Base-by-base conservation (phyloP, 2,797 vertebrate genomes). In the Aeoliscus strigatus region DNA sequence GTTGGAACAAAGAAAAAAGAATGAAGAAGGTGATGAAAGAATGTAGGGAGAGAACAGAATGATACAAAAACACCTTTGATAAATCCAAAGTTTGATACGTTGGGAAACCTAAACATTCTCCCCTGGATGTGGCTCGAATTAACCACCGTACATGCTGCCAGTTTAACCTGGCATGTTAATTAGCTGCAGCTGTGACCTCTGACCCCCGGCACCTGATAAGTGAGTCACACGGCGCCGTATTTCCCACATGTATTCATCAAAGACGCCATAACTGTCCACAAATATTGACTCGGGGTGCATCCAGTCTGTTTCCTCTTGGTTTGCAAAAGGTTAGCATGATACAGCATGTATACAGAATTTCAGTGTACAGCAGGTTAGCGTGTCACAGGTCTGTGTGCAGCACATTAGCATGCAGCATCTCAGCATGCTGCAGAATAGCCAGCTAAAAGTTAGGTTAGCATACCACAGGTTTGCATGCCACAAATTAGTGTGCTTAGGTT, bases 181-280 rank as follows among this genome's bases (percentile, higher is more conserved):
- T 55, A 80, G 67, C 53, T 66, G 66, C 85, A 88, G 83, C 75
- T 86, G 82, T 58, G 67, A 85, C 79, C 83, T 51, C 44, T 78
- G 77, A 84, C 77, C 77, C 49, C 11, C 55, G 11, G 74, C 82
- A 87, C 84, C 86, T 87, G 84, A 86, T 85, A 84, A 84, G 83
- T 82, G 81, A 86, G 74, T 74, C 79, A 72, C 52, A 53, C 15
- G 57, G 78, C 60, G 33, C 80, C 70, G 32, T 59, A 64, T 75
- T 75, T 36, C 41, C 59, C 58, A 70, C 65, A 68, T 63, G 77
- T 70, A 70, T 68, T 70, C 69, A 62, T 73, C 63, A 71, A 58
- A 72, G 44, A 28, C 31, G 46, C 48, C 29, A 7, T 69, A 60
- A 66, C 37, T 70, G 70, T 69, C 73, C 66, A 69, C 60, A 46